phyloP scores from a whole-genome alignment of 2,113 vertebrate species.

The Oreochromis tanganicae region DNA sequence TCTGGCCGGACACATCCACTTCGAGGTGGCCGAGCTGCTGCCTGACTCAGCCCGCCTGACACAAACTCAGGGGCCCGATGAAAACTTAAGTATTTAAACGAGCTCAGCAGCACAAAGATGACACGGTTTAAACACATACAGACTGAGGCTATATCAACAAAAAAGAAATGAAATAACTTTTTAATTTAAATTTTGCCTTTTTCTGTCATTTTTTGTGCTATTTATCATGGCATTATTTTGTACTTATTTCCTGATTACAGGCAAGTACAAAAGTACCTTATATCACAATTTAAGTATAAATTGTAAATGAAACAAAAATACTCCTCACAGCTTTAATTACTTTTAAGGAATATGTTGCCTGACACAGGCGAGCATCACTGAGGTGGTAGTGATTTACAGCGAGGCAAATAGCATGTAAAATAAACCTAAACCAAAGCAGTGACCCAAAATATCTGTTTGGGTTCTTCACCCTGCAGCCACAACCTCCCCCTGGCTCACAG shows the following conservation, averaged over 20 bases:
- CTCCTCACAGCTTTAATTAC: background rate
- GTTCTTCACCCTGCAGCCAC: background rate
- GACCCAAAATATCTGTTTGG: background rate
- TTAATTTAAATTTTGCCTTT: accelerated
- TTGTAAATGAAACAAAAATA: background rate
- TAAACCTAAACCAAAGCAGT: background rate
- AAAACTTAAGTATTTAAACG: background rate
- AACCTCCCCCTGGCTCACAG: background rate
- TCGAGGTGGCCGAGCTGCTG: constrained; percentile 40
- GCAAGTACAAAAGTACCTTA: background rate
- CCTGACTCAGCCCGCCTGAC: constrained; percentile 15
- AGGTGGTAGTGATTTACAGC: background rate
- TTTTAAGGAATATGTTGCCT: background rate
- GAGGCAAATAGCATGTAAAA: background rate
- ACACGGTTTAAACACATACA: background rate
- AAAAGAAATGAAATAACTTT: background rate
- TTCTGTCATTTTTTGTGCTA: background rate
- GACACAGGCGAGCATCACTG: background rate
- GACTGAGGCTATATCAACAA: background rate
- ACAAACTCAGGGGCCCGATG: background rate
- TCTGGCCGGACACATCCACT: background rate
- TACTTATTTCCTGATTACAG: background rate
- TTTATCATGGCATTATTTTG: background rate
- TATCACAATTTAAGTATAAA: background rate
- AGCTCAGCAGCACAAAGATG: background rate